Percentiles rank a stretch among this genome's conserved stretches.
These are phyloP conservation scores for Lophius piscatorius DNA, from an alignment of 2,113 vertebrate species.

Conservation along the genomic window DNA sequence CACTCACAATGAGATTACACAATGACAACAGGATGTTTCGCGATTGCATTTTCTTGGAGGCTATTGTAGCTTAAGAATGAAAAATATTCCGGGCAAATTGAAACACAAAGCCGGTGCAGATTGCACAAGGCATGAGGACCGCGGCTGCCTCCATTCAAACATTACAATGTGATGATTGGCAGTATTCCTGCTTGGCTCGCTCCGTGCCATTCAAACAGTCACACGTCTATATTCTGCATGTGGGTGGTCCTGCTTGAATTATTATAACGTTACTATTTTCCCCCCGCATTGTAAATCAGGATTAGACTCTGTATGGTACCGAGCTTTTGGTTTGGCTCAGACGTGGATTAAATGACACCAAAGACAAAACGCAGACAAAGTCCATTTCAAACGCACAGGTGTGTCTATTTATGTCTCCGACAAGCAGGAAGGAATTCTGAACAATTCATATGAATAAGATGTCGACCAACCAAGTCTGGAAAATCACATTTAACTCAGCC, in stretches of 20 bases:
- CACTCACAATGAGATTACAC: constrained; percentile 34
- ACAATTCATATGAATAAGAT: constrained; percentile 39
- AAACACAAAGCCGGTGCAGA: constrained; percentile 61
- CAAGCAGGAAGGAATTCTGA: constrained; percentile 29
- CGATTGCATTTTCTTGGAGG: constrained; percentile 5
- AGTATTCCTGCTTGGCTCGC: constrained; percentile 38
- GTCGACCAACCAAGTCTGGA: constrained; percentile 51
- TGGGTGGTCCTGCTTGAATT: constrained; percentile 66
- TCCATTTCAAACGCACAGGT: constrained; percentile 25
- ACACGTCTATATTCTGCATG: constrained; percentile 55
- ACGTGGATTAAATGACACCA: constrained; percentile 50
- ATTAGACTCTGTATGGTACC: constrained; percentile 42
- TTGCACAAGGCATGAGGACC: constrained; percentile 27
- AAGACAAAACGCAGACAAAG: constrained; percentile 32
- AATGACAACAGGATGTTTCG: constrained; percentile 31
- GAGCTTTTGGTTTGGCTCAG: constrained; percentile 48
- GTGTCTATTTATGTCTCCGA: constrained; percentile 23
- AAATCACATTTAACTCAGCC: constrained; percentile 54
- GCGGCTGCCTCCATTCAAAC: constrained; percentile 42
- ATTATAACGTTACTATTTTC: constrained; percentile 46
- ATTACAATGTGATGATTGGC: constrained; percentile 56
- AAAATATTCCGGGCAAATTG: constrained; percentile 23
- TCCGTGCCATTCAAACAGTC: constrained; percentile 47
- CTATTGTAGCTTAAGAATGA: neutral
- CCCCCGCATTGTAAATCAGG: constrained; percentile 39